Evolutionary conservation across 2,113 vertebrate genomes (phyloP).

Genomic region (Dolichallabes microphthalmus): DNA sequence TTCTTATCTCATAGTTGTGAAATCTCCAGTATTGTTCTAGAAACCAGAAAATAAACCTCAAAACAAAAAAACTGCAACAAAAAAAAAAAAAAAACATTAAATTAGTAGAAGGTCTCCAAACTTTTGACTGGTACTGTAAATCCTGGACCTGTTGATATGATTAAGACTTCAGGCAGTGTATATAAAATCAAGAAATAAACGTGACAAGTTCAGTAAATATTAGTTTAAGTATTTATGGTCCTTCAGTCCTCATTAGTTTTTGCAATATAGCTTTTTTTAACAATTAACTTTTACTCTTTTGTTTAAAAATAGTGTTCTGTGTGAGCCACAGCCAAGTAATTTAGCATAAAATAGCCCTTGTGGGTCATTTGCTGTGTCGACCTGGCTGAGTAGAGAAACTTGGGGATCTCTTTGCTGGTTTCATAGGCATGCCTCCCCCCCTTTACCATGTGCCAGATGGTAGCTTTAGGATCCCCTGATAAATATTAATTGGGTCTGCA

Average conservation of each 20-base stretch:
- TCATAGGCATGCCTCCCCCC: constrained; percentile 56
- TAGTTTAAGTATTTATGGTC: too few species aligned
- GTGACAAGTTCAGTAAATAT: neutral
- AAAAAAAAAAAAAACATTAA: too few species aligned
- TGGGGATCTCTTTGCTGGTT: constrained; percentile 44
- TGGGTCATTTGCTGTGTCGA: constrained; percentile 18
- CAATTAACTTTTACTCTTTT: neutral
- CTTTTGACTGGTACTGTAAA: neutral
- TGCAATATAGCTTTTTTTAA: neutral
- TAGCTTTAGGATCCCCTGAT: constrained; percentile 67
- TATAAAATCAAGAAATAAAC: too few species aligned
- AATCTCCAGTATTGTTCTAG: too few species aligned
- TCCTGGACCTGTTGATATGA: neutral
- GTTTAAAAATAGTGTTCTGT: neutral
- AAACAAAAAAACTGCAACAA: too few species aligned
- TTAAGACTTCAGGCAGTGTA: neutral
- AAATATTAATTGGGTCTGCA: constrained; percentile 72
- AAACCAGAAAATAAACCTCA: too few species aligned
- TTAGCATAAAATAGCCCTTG: constrained; percentile 10
- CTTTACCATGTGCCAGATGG: constrained; percentile 71
- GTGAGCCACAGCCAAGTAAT: constrained; percentile 14
- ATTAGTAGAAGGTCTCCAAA: too few species aligned
- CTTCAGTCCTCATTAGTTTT: neutral
- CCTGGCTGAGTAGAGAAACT: constrained; percentile 27
- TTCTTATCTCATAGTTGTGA: too few species aligned